A percentile compares a stretch with the other conserved stretches of the same genome.
These are phyloP conservation scores for Pocota personata DNA, from an alignment of 2,888 invertebrate genomes.

Conservation along the genomic window DNA sequence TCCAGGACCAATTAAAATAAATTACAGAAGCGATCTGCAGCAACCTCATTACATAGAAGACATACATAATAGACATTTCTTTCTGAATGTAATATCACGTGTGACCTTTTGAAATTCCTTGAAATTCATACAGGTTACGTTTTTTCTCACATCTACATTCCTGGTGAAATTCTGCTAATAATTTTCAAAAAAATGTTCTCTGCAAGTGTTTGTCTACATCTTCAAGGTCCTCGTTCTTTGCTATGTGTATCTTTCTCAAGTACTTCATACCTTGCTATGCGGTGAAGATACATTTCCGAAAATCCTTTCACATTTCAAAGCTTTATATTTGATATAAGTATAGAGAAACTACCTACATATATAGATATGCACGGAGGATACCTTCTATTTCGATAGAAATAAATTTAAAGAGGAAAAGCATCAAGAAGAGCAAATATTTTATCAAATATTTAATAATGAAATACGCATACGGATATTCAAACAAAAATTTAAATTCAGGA, in stretches of 20 bases:
- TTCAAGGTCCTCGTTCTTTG: not conserved
- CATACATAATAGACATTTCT: not conserved
- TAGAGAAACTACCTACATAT: not conserved
- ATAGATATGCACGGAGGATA: not conserved
- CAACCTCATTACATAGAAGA: not conserved
- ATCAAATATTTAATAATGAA: slow-evolving; percentile 40
- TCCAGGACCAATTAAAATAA: slow-evolving; percentile 30
- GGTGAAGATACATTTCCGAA: slow-evolving; percentile 13
- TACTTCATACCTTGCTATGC: not conserved
- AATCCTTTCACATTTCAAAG: slow-evolving; percentile 9
- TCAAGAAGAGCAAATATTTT: not conserved
- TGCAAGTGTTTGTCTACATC: slow-evolving; percentile 10
- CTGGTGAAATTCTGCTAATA: not conserved
- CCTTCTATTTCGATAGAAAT: not conserved
- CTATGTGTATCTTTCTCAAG: not conserved
- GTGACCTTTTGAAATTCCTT: not conserved
- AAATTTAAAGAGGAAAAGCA: not conserved
- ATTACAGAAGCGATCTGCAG: slow-evolving; percentile 7
- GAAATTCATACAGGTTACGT: not conserved
- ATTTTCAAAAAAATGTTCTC: not conserved
- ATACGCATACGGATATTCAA: not conserved
- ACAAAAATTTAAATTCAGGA: slow-evolving; percentile 35
- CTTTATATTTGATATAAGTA: not conserved
- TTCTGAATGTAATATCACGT: not conserved
- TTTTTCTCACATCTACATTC: not conserved